Percentiles rank a stretch among this genome's conserved stretches.
These are phyloP conservation scores for Catharus bicknelli DNA, from an alignment of 2,113 vertebrate genomes.

Conservation along the genomic window DNA sequence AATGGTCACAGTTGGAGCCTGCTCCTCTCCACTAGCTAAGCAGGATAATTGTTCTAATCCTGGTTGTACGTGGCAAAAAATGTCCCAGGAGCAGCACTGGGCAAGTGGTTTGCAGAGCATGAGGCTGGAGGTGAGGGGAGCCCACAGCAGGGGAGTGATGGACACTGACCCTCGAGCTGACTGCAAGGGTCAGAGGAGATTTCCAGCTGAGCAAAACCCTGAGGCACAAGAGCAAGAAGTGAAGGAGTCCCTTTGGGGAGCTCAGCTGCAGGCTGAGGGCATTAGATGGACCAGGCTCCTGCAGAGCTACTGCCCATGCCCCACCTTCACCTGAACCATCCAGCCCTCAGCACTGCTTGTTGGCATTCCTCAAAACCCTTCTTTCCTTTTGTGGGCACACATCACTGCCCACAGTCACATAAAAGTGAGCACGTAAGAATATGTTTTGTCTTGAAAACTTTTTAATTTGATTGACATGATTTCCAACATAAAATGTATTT, in stretches of 20 bases:
- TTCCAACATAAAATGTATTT: background rate
- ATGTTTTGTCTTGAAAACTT: background rate
- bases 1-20: background rate
- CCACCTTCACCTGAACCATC: background rate
- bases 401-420: background rate
- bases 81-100: background rate
- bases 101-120: background rate
- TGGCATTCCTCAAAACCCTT: background rate
- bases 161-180: background rate
- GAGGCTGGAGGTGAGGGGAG: background rate
- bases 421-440: background rate
- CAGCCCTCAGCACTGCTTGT: background rate
- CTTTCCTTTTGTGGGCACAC: background rate
- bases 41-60: background rate
- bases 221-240: background rate
- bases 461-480: background rate
- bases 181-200: background rate
- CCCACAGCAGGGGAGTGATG: fast-evolving
- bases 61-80: background rate
- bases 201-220: background rate
- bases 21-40: background rate
- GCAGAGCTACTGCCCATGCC: background rate
- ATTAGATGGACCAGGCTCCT: background rate
- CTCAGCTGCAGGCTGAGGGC: fast-evolving
- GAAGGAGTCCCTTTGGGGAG: background rate